Evolutionary conservation across 1,140 invertebrate species (phyloP), one percentile per base, ranked within the genome.

Genomic region (Aphidius gifuensis): DNA sequence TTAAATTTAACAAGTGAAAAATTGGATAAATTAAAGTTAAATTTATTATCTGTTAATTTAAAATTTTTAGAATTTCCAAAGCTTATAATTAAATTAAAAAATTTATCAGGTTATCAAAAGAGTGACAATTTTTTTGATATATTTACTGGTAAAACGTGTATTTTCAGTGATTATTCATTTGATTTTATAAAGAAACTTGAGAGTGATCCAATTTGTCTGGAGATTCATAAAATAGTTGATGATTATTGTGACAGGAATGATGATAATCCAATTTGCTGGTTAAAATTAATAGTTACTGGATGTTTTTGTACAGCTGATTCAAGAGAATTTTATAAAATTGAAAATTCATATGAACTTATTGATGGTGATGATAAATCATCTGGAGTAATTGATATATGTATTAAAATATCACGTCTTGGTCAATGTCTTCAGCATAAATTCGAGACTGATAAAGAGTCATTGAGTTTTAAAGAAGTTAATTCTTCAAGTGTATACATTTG

Each of bases 401-500:
- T 69, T 7, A 45, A 62, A 58, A 43, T 69, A 0, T 64, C 65
- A 5, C 67, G 67, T 39, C 49, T 69, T 9, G 67, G 67, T n/a
- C 61, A 67, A 60, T 65, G 66, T 5, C 64, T 74, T 38, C 61
- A 66, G 4, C 73, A 71, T 6, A 67, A 65, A 53, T 75, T 73
- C 56, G 66, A 71, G 3, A 49, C 68, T 4, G 65, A 69, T 39
- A 59, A 69, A 2, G 61, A 70, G 46, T 68, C 70, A 0, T 70
- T 73, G 56, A 40, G 74, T 1, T 75, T 75, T 46, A 75, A 72
- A 62, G 74, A 62, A 11, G 51, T 48, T 4, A 66, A 68, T 21
- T 70, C 72, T 4, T 39, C 61, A 9, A 71, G 73, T 16, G 70
- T 73, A 64, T 74, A 73, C 60, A 64, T 67, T 9, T 75, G 72